These are phyloP conservation scores for Phalangium opilio DNA, from an alignment of 2,888 invertebrate species.

Conservation along the genomic window DNA sequence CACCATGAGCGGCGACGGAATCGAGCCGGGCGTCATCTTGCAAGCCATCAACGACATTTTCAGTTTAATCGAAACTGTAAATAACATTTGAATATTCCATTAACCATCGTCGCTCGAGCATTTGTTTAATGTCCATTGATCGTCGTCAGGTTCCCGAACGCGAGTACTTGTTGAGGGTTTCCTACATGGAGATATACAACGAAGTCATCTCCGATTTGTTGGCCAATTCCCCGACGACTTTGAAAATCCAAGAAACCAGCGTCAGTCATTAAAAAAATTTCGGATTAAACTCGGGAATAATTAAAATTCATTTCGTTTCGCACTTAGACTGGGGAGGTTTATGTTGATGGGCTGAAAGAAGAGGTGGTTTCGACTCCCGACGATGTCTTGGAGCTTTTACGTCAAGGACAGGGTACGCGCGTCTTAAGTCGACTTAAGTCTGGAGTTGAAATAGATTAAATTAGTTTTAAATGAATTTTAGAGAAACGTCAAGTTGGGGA, in stretches of 20 bases:
- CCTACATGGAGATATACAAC: conserved; percentile 77
- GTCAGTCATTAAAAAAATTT: conserved; percentile 3
- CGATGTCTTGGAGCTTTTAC: too few species aligned
- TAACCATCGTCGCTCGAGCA: too few species aligned
- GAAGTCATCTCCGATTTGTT: conserved; percentile 65
- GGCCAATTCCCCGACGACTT: conserved; percentile 30
- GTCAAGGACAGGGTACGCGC: too few species aligned
- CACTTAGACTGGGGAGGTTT: background rate
- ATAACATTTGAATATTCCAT: too few species aligned
- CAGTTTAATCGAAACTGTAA: conserved; percentile 29
- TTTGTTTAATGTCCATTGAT: too few species aligned
- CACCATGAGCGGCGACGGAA: conserved; percentile 58
- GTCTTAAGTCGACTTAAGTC: too few species aligned
- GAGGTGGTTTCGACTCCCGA: too few species aligned
- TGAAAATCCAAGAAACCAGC: conserved; percentile 39
- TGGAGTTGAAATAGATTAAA: too few species aligned
- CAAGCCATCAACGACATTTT: conserved; percentile 43
- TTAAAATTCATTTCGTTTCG: too few species aligned
- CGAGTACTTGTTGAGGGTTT: conserved; percentile 59
- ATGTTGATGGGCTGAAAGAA: too few species aligned
- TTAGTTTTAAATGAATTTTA: too few species aligned
- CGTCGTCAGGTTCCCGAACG: conserved; percentile 42
- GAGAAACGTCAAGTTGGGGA: too few species aligned
- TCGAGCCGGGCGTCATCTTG: conserved; percentile 57
- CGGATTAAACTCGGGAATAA: background rate